Evolutionary conservation across 2,797 vertebrate species (phyloP).

Genomic region (Eulemur rubriventer): DNA sequence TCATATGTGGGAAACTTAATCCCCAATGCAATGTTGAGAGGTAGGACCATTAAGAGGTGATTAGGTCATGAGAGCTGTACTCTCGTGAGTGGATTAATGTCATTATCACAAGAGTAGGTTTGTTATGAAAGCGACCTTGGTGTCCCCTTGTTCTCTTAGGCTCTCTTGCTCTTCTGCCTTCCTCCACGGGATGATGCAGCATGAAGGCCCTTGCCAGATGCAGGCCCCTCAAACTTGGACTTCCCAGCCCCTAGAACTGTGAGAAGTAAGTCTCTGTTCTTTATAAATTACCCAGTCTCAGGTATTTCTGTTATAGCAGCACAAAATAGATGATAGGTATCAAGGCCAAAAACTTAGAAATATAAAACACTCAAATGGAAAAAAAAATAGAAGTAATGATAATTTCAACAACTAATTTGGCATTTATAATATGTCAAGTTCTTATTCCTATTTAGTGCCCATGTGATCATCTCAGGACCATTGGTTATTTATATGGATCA

Average conservation of each 20-base stretch:
- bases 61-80: background rate
- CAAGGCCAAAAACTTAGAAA: conserved; percentile 42
- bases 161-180: background rate
- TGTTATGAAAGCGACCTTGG: background rate
- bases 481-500: background rate
- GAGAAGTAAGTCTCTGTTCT: background rate
- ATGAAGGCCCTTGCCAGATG: background rate
- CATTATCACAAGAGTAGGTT: background rate
- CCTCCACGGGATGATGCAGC: background rate
- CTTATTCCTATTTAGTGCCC: background rate
- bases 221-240: background rate
- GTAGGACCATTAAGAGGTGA: background rate
- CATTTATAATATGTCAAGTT: background rate
- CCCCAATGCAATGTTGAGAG: background rate
- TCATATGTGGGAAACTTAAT: background rate
- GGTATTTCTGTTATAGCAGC: background rate
- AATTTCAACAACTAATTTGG: background rate
- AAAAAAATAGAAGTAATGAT: background rate
- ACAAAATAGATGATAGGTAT: background rate
- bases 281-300: background rate
- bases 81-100: background rate
- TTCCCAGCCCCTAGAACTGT: background rate
- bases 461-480: background rate
- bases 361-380: background rate
- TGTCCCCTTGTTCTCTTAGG: background rate